These are phyloP conservation scores for Serripes groenlandicus DNA, from an alignment of 2,888 invertebrate species.

Conservation along the genomic window DNA sequence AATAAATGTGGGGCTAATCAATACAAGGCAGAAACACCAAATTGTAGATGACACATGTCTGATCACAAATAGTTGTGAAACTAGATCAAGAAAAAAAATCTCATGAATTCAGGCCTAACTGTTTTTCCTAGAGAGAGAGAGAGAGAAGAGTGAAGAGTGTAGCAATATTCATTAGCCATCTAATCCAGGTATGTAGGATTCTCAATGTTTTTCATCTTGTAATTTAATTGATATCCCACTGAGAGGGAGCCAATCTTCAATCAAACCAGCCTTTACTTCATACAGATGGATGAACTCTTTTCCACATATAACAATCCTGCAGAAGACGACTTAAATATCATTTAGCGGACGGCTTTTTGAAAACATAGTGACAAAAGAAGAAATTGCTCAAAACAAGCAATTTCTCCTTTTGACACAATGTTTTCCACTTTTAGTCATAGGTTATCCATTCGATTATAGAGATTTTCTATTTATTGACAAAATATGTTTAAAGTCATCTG, in stretches of 20 bases:
- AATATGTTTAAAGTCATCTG: too few relatives aligned
- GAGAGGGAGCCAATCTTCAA: conserved; percentile 42
- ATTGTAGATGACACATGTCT: too few relatives aligned
- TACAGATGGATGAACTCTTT: background rate
- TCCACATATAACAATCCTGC: background rate
- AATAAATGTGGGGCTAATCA: too few relatives aligned
- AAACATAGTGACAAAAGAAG: background rate
- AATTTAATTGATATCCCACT: conserved; percentile 24
- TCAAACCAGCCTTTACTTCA: too few relatives aligned
- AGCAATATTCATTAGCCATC: conserved; percentile 19
- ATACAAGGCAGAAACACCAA: too few relatives aligned
- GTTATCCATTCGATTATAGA: too few relatives aligned
- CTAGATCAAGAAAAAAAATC: background rate
- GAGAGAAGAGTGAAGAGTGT: background rate
- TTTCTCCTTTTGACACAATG: background rate
- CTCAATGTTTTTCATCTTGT: conserved; percentile 23
- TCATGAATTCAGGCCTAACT: background rate
- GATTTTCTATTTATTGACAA: too few relatives aligned
- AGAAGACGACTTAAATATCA: background rate
- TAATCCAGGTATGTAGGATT: conserved; percentile 17
- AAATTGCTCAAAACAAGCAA: background rate
- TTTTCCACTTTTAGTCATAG: too few relatives aligned
- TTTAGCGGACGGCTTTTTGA: too few relatives aligned
- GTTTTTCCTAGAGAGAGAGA: background rate
- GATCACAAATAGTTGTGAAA: too few relatives aligned